These are phyloP conservation scores for Luidia sarsii DNA, from an alignment of 53 echinoderm and acorn worm genomes.

Conservation along the genomic window DNA sequence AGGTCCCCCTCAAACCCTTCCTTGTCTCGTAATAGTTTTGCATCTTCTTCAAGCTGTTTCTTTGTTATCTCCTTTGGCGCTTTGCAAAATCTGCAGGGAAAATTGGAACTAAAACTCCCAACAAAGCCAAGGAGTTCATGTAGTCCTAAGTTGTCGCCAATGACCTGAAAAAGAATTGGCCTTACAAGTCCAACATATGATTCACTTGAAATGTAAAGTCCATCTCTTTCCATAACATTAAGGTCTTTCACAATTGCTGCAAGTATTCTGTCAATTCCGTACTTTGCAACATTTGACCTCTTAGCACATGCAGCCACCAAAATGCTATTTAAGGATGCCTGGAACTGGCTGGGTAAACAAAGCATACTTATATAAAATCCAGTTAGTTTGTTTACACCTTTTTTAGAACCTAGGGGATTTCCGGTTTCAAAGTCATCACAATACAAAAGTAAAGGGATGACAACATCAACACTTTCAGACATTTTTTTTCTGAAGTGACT, in stretches of 20 bases:
- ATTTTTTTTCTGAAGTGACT: slow-evolving; percentile 19
- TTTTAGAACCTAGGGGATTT: slow-evolving; percentile 59
- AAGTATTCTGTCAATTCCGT: slow-evolving; percentile 41
- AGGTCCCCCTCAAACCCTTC: slow-evolving; percentile 23
- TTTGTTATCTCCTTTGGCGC: slow-evolving; percentile 23
- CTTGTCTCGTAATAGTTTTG: slow-evolving; percentile 13
- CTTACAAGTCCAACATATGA: slow-evolving; percentile 22
- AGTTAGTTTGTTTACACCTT: slow-evolving; percentile 44
- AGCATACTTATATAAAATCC: slow-evolving; percentile 34
- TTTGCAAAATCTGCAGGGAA: slow-evolving; percentile 48
- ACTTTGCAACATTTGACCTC: neutral
- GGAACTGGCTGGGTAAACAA: slow-evolving; percentile 27
- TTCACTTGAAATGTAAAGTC: slow-evolving; percentile 22
- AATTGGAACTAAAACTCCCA: slow-evolving; percentile 43
- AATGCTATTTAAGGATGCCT: slow-evolving; percentile 25
- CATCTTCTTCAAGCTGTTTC: slow-evolving; percentile 24
- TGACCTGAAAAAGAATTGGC: slow-evolving; percentile 45
- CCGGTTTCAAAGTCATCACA: slow-evolving; percentile 56
- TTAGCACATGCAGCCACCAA: slow-evolving; percentile 42
- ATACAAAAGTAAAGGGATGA: slow-evolving; percentile 39
- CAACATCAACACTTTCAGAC: neutral
- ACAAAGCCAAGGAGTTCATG: slow-evolving; percentile 45
- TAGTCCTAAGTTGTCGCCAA: slow-evolving; percentile 56
- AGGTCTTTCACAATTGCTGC: slow-evolving; percentile 33
- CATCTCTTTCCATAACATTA: neutral